Conservation (phyloP, 37 sponge, comb jelly and placozoan genomes). For the Dysidea cf. avara region DNA sequence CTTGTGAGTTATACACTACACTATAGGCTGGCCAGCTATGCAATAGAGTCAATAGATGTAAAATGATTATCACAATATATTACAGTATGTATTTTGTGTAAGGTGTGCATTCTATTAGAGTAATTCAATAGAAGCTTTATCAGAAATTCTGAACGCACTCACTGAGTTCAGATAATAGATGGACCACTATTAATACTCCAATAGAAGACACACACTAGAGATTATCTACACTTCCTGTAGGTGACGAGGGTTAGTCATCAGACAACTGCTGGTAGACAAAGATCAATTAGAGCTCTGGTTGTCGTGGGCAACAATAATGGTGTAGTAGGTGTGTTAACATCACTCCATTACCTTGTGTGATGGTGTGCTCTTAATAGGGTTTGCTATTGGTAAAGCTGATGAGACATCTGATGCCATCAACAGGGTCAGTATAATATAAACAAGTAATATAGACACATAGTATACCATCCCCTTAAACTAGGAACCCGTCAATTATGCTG, state of each 20-base stretch:
- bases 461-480: no score
- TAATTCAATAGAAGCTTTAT: no score
- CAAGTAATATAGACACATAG: background rate
- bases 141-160: no score
- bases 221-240: conserved; percentile 20
- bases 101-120: no score
- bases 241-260: conserved; percentile 68
- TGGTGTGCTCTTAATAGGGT: conserved; percentile 27
- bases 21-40: no score
- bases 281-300: conserved; percentile 63
- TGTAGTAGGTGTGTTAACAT: conserved; percentile 46
- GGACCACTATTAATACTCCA: background rate
- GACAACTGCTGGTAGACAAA: conserved; percentile 68
- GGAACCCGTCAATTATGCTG: no score
- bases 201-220: background rate
- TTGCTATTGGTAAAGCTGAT: conserved; percentile 64
- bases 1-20: background rate
- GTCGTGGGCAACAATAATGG: conserved; percentile 89
- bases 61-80: no score
- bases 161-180: no score
- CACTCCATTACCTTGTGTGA: background rate
- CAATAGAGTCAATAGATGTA: no score
- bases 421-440: conserved; percentile 31
- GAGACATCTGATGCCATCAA: conserved; percentile 49
- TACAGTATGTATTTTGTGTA: no score